Evolutionary conservation across 2,888 invertebrate genomes (phyloP).

Genomic region (Noctua fimbriata): DNA sequence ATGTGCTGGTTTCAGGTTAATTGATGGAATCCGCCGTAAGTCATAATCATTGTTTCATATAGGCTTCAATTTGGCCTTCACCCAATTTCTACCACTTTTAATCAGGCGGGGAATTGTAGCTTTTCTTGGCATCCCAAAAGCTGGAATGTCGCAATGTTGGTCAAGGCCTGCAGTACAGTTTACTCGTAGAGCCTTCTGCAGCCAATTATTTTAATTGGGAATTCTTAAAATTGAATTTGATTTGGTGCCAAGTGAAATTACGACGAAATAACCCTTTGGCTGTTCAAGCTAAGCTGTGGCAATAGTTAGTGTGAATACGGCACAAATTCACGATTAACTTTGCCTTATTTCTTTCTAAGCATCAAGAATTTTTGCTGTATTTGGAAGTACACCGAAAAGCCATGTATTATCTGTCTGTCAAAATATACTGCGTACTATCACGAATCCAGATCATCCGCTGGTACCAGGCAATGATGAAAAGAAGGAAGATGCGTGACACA

Average conservation of each 20-base stretch:
- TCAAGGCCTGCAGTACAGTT: constrained; percentile 37
- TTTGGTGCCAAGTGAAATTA: constrained; percentile 32
- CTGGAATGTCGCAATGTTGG: constrained; percentile 32
- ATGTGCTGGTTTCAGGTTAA: background rate
- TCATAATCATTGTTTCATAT: background rate
- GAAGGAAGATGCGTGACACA: constrained; percentile 43
- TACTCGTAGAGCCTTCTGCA: constrained; percentile 9
- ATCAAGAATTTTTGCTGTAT: background rate
- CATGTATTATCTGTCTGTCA: background rate
- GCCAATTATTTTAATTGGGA: constrained; percentile 32
- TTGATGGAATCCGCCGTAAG: background rate
- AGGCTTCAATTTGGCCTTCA: background rate
- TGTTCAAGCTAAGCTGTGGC: background rate
- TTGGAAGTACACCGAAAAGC: background rate
- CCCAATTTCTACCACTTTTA: constrained; percentile 14
- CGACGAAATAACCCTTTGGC: background rate
- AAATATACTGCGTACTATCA: constrained; percentile 1
- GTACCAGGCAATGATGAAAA: constrained; percentile 48
- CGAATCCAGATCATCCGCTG: constrained; percentile 1
- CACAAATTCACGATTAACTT: background rate
- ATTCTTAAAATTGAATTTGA: constrained; percentile 16
- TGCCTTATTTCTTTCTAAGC: background rate
- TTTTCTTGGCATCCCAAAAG: constrained; percentile 31
- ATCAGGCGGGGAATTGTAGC: constrained; percentile 6
- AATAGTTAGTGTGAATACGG: constrained; percentile 7